phyloP scores from a whole-genome alignment of 1,140 invertebrate genomes.

The Habropoda laboriosa region DNA sequence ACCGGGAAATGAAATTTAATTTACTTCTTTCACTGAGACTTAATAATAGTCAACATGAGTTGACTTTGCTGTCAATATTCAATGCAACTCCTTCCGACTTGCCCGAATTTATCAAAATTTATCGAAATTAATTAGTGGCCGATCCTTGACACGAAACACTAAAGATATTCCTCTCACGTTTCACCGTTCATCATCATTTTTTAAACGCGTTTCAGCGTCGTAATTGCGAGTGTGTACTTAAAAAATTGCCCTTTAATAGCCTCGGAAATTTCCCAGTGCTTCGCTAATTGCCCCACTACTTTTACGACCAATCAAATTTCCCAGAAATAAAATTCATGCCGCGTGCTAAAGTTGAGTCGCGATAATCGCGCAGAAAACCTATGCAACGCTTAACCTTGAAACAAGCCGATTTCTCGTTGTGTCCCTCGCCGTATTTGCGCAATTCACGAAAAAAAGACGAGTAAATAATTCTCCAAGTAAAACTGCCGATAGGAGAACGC shows the following conservation, averaged over 20 bases:
- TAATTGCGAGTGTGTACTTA: background rate
- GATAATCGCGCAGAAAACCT: slow-evolving; percentile 15
- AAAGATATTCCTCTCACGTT: background rate
- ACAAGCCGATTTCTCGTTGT: background rate
- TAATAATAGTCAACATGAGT: no score
- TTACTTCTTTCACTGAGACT: no score
- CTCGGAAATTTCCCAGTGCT: background rate
- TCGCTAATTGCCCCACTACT: background rate
- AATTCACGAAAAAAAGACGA: background rate
- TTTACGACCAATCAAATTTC: background rate
- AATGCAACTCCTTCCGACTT: no score
- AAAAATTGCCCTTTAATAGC: slow-evolving; percentile 1
- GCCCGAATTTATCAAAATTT: background rate
- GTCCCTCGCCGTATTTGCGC: background rate
- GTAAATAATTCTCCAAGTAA: slow-evolving; percentile 36
- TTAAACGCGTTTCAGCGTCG: background rate
- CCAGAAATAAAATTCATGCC: background rate
- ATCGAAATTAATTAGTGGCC: background rate
- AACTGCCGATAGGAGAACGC: background rate
- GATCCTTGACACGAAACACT: background rate
- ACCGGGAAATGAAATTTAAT: no score
- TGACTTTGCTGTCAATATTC: no score
- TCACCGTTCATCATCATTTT: background rate
- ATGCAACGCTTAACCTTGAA: background rate
- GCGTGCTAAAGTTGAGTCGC: background rate